Percentiles rank a stretch among this genome's conserved stretches.
Evolutionary conservation across 2,797 vertebrate genomes (phyloP).

Genomic region (Lates japonicus): DNA sequence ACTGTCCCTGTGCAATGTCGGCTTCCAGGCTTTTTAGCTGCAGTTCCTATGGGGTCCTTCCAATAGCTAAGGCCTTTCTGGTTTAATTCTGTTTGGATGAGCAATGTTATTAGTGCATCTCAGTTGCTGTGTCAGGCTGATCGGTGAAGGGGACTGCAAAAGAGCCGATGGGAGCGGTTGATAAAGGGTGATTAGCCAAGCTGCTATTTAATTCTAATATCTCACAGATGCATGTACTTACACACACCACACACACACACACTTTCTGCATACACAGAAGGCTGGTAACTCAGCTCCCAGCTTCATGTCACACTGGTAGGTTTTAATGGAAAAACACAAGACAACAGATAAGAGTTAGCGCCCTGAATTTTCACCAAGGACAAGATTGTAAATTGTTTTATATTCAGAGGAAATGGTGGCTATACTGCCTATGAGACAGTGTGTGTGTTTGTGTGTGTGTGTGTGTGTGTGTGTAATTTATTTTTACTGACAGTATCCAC

Average conservation of each 20-base stretch:
- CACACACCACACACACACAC: conserved; percentile 6
- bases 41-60: conserved; percentile 63
- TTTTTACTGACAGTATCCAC: conserved; percentile 52
- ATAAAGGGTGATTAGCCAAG: conserved; percentile 76
- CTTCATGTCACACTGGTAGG: conserved; percentile 40
- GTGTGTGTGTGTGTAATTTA: conserved; percentile 53
- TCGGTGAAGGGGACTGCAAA: conserved; percentile 56
- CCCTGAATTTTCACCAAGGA: conserved; percentile 61
- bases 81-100: conserved; percentile 80
- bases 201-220: conserved; percentile 61
- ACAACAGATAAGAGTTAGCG: conserved; percentile 47
- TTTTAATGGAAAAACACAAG: conserved; percentile 41
- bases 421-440: conserved; percentile 19
- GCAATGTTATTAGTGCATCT: conserved; percentile 70
- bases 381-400: conserved; percentile 59
- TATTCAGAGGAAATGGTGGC: conserved; percentile 51
- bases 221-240: conserved; percentile 6
- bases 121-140: conserved; percentile 61
- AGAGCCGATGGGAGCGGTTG: conserved; percentile 62
- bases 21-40: conserved; percentile 62
- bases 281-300: conserved; percentile 29
- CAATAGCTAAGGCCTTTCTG: conserved; percentile 68
- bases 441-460: conserved; percentile 15
- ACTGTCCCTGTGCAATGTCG: conserved; percentile 59
- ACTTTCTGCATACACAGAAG: conserved; percentile 8